These are phyloP conservation scores for Alfaro cultratus DNA, from an alignment of 2,797 vertebrate genomes.

Conservation along the genomic window DNA sequence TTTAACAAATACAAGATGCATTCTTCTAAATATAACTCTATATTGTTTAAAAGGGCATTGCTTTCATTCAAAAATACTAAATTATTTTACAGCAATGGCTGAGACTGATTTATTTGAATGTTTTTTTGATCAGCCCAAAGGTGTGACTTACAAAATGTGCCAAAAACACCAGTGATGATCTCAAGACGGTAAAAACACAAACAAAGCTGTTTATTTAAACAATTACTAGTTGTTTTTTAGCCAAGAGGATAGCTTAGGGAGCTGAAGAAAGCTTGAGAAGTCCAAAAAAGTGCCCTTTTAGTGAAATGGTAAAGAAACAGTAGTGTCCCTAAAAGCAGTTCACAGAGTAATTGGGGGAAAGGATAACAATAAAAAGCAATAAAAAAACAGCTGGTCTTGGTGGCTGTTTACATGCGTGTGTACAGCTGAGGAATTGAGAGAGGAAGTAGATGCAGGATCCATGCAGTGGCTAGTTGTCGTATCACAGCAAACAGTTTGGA, in stretches of 20 bases:
- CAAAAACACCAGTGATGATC: neutral
- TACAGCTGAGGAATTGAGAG: slow-evolving; percentile 44
- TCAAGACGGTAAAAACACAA: neutral
- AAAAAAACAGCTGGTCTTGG: slow-evolving; percentile 52
- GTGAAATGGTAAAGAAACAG: neutral
- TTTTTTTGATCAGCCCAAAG: neutral
- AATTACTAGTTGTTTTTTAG: neutral
- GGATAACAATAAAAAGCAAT: slow-evolving; percentile 48
- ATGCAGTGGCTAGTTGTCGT: slow-evolving; percentile 55
- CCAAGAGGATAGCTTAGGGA: neutral
- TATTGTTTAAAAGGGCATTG: too few species aligned
- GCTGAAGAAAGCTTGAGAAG: slow-evolving; percentile 3
- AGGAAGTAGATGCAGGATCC: slow-evolving; percentile 68
- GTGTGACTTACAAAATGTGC: neutral
- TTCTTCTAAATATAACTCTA: too few species aligned
- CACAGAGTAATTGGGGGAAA: slow-evolving; percentile 52
- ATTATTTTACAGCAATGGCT: neutral
- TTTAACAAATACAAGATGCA: neutral
- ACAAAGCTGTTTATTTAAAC: neutral
- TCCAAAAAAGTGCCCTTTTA: slow-evolving; percentile 1
- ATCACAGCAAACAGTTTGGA: slow-evolving; percentile 69
- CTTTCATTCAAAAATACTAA: neutral
- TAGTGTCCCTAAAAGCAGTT: slow-evolving; percentile 12
- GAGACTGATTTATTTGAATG: neutral
- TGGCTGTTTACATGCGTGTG: slow-evolving; percentile 30